phyloP scores from a whole-genome alignment of 1,140 invertebrate genomes.

The Brachionus rotundiformis region DNA sequence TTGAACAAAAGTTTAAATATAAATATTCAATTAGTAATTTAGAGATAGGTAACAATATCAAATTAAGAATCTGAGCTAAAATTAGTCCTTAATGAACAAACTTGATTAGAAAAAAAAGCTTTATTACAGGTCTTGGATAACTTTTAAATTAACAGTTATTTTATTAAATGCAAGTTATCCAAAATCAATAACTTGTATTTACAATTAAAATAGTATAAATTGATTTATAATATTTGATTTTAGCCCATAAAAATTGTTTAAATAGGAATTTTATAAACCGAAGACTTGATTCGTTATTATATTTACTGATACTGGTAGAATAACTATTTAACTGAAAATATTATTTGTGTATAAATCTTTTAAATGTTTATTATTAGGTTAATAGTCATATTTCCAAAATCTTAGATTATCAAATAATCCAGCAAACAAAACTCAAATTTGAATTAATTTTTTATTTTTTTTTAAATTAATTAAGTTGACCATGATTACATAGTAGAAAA shows the following conservation, averaged over 20 bases:
- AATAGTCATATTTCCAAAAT: too few species aligned
- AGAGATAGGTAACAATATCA: neutral
- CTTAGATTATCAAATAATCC: too few species aligned
- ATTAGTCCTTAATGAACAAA: slow-evolving; percentile 20
- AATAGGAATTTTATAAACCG: neutral
- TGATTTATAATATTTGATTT: slow-evolving; percentile 27
- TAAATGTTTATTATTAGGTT: too few species aligned
- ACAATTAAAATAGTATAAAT: slow-evolving; percentile 12
- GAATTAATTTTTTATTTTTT: too few species aligned
- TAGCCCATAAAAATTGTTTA: neutral
- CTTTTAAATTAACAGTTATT: slow-evolving; percentile 18
- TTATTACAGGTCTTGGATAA: neutral
- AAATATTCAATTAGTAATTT: slow-evolving; percentile 13
- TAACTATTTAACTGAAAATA: neutral
- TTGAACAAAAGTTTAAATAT: slow-evolving; percentile 2
- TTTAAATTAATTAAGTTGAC: too few species aligned
- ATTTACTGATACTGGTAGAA: neutral
- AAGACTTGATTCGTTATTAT: neutral
- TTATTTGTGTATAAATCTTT: too few species aligned
- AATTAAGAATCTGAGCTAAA: neutral
- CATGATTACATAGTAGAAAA: too few species aligned
- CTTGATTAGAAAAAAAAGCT: neutral
- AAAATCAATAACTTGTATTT: neutral
- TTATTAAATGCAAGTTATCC: slow-evolving; percentile 40
- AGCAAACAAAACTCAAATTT: too few species aligned